Evolutionary conservation across 2,797 vertebrate genomes (phyloP).

Genomic region (Microhierax caerulescens): DNA sequence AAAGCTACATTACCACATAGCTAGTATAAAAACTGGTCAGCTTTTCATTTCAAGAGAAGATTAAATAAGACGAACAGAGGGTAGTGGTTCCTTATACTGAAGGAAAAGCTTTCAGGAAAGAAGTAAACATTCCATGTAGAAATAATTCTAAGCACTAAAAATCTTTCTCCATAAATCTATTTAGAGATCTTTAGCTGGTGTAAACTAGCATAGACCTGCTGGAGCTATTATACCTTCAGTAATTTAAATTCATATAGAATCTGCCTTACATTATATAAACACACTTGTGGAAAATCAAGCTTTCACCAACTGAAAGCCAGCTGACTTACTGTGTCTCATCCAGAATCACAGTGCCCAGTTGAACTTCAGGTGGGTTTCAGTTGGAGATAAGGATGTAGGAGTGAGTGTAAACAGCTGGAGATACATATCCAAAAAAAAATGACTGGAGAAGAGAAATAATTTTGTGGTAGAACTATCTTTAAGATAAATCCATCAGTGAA

Average conservation of each 20-base stretch:
- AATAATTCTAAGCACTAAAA: conserved; percentile 43
- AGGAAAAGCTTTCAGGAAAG: not conserved
- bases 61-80: not conserved
- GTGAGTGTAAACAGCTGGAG: not conserved
- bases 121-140: not conserved
- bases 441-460: not conserved
- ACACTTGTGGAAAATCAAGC: not conserved
- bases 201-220: not conserved
- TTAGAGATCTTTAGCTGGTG: not conserved
- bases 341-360: not conserved
- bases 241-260: not conserved
- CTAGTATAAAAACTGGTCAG: not conserved
- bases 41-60: not conserved
- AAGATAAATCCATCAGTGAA: not conserved
- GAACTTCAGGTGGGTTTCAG: not conserved
- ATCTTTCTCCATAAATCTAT: not conserved
- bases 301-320: not conserved
- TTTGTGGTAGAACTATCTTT: not conserved
- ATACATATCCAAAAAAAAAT: not conserved
- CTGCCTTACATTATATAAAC: not conserved
- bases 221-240: not conserved
- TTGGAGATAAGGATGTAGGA: not conserved
- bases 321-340: not conserved
- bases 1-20: not conserved
- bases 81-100: not conserved